Evolutionary conservation across 2,888 invertebrate genomes (phyloP).

Genomic region (Dorcus parallelipipedus): DNA sequence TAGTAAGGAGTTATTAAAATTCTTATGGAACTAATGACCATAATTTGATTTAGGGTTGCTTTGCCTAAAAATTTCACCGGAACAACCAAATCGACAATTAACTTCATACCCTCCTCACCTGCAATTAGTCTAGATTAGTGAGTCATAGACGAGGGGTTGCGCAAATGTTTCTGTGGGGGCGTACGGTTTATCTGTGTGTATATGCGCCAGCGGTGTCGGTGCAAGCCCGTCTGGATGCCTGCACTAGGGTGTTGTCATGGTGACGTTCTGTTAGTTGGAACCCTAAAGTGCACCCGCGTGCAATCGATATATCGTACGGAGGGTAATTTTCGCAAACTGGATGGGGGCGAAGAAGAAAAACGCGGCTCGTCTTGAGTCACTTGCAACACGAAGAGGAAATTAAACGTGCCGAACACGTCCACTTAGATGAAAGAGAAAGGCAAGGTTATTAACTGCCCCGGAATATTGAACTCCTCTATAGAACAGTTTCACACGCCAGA

Average conservation of each 20-base stretch:
- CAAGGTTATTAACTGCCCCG: neutral
- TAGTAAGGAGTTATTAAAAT: too few relatives aligned
- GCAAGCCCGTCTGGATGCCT: conserved; percentile 44
- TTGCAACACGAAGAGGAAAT: neutral
- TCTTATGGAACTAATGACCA: too few relatives aligned
- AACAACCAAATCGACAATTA: too few relatives aligned
- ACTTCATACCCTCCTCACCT: too few relatives aligned
- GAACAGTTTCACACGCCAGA: too few relatives aligned
- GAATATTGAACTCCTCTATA: too few relatives aligned
- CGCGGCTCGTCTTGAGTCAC: too few relatives aligned
- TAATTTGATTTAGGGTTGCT: too few relatives aligned
- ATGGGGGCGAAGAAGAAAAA: neutral
- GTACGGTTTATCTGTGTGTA: conserved; percentile 1
- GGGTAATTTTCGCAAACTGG: conserved; percentile 10
- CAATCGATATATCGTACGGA: conserved; percentile 30
- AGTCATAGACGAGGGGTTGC: neutral
- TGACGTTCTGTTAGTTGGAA: conserved; percentile 36
- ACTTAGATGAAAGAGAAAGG: neutral
- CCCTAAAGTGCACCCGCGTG: conserved; percentile 30
- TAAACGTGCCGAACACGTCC: neutral
- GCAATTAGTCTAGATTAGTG: too few relatives aligned
- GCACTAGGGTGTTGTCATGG: conserved; percentile 49
- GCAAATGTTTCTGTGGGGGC: neutral
- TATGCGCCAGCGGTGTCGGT: conserved; percentile 17
- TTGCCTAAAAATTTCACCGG: too few relatives aligned